Base-by-base conservation (phyloP, 2,113 vertebrate genomes). In the Saguinus midas region DNA sequence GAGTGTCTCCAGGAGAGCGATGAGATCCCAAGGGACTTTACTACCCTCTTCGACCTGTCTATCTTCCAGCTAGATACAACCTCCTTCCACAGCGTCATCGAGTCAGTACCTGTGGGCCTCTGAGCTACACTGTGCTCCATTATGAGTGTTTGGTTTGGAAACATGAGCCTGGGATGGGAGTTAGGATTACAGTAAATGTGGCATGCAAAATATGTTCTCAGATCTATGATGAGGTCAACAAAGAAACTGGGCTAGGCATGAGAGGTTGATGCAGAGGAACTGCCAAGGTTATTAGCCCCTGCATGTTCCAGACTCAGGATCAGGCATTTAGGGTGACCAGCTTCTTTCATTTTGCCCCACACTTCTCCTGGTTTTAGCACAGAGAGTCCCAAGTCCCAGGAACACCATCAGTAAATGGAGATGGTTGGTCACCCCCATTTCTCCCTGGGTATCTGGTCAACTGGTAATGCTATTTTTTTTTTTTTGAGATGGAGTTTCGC, bases 1-100 rank as follows among this genome's bases (percentile, higher is more conserved):
- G 99, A 99, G 55, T 99, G 99, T 96, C 98, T 99, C 94, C 99
- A 99, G 94, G 99, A 99, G 58, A 99, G 99, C 1, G 99, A 99
- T 3, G 99, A 99, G 98, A 99, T 98, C 97, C 99, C 99, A 0
- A 98, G 99, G 43, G 99, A 99, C 98, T 99, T 99, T 97, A 99
- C 99, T 29, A 99, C 99, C 50, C 99, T 99, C 17, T 99, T 99
- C 90, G 99, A 99, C 85, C 99, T 98, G 94, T 99, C 99, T 37
- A 97, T 99, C 90, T 99, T 99, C 90, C 99, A 99, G 97, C 98
- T 99, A 97, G 99, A 99, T n/a, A 99, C 99, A 8, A 98, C 99
- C 92, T 98, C 99, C 48, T 99, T 99, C 80, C 99, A 99, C 92
- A 99, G 99, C 96, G 99, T 99, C 95, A 99, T 99, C 97, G 99